Evolutionary conservation across 2,113 vertebrate genomes (phyloP).

Genomic region (Cebus imitator): DNA sequence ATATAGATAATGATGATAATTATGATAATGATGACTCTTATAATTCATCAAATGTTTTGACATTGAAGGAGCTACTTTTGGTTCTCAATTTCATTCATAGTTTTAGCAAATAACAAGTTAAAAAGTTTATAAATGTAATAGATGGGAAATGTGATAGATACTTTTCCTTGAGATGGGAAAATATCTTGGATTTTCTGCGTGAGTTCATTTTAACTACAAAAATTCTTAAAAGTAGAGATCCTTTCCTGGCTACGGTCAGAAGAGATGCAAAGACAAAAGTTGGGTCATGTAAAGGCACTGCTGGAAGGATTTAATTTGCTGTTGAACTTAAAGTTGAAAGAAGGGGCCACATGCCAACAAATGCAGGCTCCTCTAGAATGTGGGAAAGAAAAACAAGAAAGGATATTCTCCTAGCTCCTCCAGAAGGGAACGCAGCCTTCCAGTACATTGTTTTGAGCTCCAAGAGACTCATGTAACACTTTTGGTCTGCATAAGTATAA

Average conservation of each 20-base stretch:
- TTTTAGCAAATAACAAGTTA: background rate
- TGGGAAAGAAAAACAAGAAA: background rate
- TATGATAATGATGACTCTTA: background rate
- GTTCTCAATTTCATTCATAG: background rate
- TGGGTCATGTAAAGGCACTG: background rate
- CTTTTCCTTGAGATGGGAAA: background rate
- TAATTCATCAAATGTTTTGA: background rate
- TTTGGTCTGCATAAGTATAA: background rate
- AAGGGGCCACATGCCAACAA: background rate
- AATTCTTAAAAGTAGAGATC: background rate
- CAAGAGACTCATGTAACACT: background rate
- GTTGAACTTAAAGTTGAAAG: background rate
- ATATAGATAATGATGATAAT: background rate
- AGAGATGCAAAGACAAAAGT: background rate
- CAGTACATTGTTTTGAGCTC: background rate
- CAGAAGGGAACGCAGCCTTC: background rate
- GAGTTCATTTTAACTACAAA: background rate
- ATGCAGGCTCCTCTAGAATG: background rate
- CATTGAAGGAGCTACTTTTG: background rate
- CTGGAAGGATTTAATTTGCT: background rate
- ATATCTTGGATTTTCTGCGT: background rate
- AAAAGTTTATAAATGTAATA: background rate
- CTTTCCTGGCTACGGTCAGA: background rate
- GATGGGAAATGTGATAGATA: background rate
- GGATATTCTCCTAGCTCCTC: background rate